A percentile compares a stretch with the other conserved stretches of the same genome.
Evolutionary conservation across 1,140 invertebrate species (phyloP).

Genomic region (Lordiphosa clarofinis): DNA sequence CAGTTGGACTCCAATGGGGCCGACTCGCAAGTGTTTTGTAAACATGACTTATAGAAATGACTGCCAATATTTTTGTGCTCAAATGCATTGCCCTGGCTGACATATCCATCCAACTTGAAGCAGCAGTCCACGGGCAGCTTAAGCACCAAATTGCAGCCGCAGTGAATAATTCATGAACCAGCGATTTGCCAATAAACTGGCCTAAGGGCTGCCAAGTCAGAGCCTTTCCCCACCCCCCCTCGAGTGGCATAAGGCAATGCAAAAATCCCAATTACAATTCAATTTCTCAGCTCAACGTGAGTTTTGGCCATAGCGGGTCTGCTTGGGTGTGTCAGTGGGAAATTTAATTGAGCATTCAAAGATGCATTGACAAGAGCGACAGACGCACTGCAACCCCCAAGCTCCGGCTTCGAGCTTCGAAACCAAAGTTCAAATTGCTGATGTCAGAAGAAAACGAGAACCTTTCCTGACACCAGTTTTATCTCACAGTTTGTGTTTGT

Average conservation of each 20-base stretch:
- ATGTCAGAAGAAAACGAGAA: too few relatives aligned
- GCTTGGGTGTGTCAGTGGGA: slow-evolving; percentile 34
- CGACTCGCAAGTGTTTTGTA: slow-evolving; percentile 70
- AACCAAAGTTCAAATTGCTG: too few relatives aligned
- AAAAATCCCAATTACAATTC: slow-evolving; percentile 50
- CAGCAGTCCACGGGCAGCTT: too few relatives aligned
- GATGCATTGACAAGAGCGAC: slow-evolving; percentile 55
- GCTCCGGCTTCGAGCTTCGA: slow-evolving; percentile 20
- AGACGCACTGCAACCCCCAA: slow-evolving; percentile 14
- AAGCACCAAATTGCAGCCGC: slow-evolving; percentile 14
- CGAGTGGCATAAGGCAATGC: slow-evolving; percentile 40
- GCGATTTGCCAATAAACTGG: slow-evolving; percentile 27
- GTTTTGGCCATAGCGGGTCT: slow-evolving; percentile 2
- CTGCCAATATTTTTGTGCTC: slow-evolving; percentile 58
- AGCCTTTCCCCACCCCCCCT: neutral
- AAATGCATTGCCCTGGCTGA: slow-evolving; percentile 26
- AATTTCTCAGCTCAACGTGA: slow-evolving; percentile 24
- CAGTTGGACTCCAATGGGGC: slow-evolving; percentile 6
- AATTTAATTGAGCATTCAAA: slow-evolving; percentile 78
- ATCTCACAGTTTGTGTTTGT: too few relatives aligned
- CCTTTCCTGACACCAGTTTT: too few relatives aligned
- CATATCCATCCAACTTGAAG: slow-evolving; percentile 41
- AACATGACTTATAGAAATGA: slow-evolving; percentile 58
- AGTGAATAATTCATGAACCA: slow-evolving; percentile 50
- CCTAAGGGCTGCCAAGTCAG: slow-evolving; percentile 17